Percentiles rank a stretch among this genome's conserved stretches.
Evolutionary conservation across 2,113 vertebrate species (phyloP).

Genomic region (Mesembrinibis cayennensis): DNA sequence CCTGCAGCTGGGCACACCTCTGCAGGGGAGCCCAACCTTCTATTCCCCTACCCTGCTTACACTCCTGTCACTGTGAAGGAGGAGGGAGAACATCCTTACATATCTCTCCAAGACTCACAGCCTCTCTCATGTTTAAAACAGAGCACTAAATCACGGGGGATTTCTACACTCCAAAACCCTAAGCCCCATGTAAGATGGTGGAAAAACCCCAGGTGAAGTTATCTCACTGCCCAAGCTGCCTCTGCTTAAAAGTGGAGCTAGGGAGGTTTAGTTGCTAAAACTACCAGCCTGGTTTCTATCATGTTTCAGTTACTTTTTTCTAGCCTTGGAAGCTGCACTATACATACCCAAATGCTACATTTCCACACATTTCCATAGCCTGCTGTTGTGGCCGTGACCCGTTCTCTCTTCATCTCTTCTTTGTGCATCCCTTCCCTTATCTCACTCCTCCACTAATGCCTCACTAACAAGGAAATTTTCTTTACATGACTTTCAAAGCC

Average conservation of each 20-base stretch:
- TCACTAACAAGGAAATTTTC: constrained; percentile 10
- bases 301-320: not conserved
- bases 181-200: not conserved
- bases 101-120: not conserved
- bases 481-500: not conserved
- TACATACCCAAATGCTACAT: not conserved
- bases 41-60: not conserved
- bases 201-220: not conserved
- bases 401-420: not conserved
- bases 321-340: not conserved
- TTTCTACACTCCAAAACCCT: not conserved
- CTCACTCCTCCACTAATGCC: not conserved
- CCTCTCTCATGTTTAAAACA: not conserved
- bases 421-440: not conserved
- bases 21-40: not conserved
- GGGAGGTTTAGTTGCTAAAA: not conserved
- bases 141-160: not conserved
- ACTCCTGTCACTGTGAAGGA: not conserved
- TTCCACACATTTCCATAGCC: not conserved
- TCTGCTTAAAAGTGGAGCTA: not conserved
- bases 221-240: not conserved
- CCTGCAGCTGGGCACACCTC: not conserved
- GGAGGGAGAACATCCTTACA: not conserved
- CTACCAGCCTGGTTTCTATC: not conserved
- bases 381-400: not conserved